Evolutionary conservation across 2,888 invertebrate genomes (phyloP).

Genomic region (Helicoverpa assulta): DNA sequence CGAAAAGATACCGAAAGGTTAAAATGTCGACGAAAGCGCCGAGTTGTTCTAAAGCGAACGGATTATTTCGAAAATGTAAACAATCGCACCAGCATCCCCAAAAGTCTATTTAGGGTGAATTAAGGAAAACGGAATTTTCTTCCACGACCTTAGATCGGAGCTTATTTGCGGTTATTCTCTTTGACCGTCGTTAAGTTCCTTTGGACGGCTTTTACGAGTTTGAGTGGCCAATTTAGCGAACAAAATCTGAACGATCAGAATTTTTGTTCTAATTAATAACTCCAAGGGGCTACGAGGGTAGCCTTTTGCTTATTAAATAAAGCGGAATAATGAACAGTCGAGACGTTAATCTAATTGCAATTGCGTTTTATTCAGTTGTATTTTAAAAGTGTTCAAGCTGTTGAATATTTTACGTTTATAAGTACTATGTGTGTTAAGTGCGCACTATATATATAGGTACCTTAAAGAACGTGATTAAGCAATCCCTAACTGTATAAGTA

Average conservation of each 20-base stretch:
- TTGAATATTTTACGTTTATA: slow-evolving; percentile 41
- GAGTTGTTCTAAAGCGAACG: slow-evolving; percentile 72
- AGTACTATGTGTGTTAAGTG: slow-evolving; percentile 58
- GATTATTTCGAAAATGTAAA: slow-evolving; percentile 85
- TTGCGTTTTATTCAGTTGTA: slow-evolving; percentile 64
- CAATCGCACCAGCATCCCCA: slow-evolving; percentile 81
- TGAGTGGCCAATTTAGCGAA: slow-evolving; percentile 89
- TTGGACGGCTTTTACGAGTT: slow-evolving; percentile 88
- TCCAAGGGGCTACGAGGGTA: slow-evolving; percentile 77
- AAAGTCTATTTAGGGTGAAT: slow-evolving; percentile 87
- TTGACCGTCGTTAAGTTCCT: slow-evolving; percentile 90
- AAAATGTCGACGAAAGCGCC: slow-evolving; percentile 66
- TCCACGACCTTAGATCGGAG: slow-evolving; percentile 86
- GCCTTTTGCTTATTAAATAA: slow-evolving; percentile 83
- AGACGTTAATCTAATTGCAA: slow-evolving; percentile 78
- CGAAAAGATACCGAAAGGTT: slow-evolving; percentile 47
- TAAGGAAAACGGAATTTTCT: slow-evolving; percentile 88
- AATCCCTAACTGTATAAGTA: slow-evolving; percentile 85
- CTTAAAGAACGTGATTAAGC: slow-evolving; percentile 82
- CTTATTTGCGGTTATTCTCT: slow-evolving; percentile 90
- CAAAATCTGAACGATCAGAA: slow-evolving; percentile 89
- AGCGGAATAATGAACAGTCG: slow-evolving; percentile 79
- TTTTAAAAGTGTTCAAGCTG: slow-evolving; percentile 43
- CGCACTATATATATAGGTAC: slow-evolving; percentile 45
- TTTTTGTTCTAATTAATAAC: slow-evolving; percentile 90